These are phyloP conservation scores for Fringilla coelebs DNA, from an alignment of 2,797 vertebrate genomes.

Conservation along the genomic window DNA sequence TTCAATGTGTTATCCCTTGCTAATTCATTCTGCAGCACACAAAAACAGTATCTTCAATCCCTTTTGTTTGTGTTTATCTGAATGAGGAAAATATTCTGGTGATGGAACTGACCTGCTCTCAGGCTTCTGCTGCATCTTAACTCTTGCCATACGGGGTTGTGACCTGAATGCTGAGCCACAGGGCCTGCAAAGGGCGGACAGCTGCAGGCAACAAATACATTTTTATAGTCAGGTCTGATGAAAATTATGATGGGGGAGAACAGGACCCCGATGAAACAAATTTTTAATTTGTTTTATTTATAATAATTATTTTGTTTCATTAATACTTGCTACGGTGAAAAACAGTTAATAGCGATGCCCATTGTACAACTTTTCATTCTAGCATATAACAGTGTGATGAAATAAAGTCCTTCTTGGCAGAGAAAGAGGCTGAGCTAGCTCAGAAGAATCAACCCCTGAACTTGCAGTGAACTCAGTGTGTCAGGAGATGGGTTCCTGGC, in stretches of 20 bases:
- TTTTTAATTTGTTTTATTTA: background rate
- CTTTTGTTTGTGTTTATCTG: background rate
- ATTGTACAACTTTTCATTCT: background rate
- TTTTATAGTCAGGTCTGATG: background rate
- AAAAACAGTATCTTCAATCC: background rate
- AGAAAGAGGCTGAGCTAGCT: background rate
- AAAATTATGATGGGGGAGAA: background rate
- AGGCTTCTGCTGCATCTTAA: background rate
- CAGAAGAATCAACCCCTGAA: background rate
- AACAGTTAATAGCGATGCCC: background rate
- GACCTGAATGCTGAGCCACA: background rate
- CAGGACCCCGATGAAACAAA: accelerated
- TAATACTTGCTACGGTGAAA: background rate
- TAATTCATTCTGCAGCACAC: background rate
- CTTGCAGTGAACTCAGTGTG: background rate
- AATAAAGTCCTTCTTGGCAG: background rate
- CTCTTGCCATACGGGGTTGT: background rate
- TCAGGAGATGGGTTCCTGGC: background rate
- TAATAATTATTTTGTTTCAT: background rate
- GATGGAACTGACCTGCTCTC: background rate
- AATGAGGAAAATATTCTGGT: background rate
- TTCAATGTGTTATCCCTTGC: background rate
- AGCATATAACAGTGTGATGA: background rate
- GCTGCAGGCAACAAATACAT: background rate
- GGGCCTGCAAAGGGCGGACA: background rate